phyloP scores from a whole-genome alignment of 1,140 invertebrate species.

The Tetragonula clypearis region DNA sequence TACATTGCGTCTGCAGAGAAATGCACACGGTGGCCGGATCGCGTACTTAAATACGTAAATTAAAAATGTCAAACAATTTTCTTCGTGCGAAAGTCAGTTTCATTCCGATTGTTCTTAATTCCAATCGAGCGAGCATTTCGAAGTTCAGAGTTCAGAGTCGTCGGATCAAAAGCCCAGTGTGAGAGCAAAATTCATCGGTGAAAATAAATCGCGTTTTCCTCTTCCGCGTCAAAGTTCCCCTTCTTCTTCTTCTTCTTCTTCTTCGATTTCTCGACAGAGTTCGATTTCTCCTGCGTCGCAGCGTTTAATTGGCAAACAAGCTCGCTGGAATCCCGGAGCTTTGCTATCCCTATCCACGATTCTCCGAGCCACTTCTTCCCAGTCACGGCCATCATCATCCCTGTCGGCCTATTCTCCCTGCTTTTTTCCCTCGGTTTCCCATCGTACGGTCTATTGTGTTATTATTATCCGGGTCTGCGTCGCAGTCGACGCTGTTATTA shows the following conservation, averaged over 20 bases:
- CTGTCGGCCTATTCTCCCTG: conserved; percentile 15
- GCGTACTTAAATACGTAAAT: too few relatives aligned
- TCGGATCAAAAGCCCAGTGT: too few relatives aligned
- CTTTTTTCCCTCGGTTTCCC: conserved; percentile 52
- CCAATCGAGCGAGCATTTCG: too few relatives aligned
- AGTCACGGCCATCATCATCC: conserved; percentile 29
- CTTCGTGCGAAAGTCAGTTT: too few relatives aligned
- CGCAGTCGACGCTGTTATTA: conserved; percentile 66
- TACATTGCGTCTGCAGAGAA: too few relatives aligned
- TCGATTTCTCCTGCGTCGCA: not conserved
- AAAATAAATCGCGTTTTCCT: too few relatives aligned
- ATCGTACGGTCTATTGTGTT: conserved; percentile 62
- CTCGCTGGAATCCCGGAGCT: conserved; percentile 18
- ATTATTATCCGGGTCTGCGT: conserved; percentile 63
- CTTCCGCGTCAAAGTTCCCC: too few relatives aligned
- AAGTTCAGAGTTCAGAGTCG: too few relatives aligned
- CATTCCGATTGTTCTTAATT: too few relatives aligned
- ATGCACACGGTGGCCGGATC: too few relatives aligned
- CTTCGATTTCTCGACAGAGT: conserved; percentile 36
- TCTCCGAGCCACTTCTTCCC: not conserved
- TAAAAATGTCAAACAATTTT: too few relatives aligned
- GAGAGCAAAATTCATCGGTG: too few relatives aligned
- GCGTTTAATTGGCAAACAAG: conserved; percentile 51
- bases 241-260: not conserved
- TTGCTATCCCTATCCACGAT: not conserved